Conservation (phyloP, 2,888 invertebrate genomes). For the Drosophila fulvimacula region DNA sequence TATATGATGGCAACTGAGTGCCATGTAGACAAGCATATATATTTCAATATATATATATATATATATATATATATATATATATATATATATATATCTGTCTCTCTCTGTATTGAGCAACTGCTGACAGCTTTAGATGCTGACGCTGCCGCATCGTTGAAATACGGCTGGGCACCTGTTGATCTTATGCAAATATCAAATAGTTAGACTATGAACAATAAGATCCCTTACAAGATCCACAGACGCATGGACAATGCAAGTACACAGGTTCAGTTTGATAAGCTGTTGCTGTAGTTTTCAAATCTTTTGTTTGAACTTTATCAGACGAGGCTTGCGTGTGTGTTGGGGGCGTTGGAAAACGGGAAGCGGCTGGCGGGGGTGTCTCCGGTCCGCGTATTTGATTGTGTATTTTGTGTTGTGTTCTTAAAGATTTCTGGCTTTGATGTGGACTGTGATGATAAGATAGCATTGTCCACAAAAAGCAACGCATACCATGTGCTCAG, state of each 20-base stretch:
- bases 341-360: slow-evolving; percentile 4
- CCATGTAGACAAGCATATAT: background rate
- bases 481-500: background rate
- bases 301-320: slow-evolving; percentile 69
- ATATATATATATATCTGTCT: background rate
- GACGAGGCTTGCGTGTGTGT: slow-evolving; percentile 38
- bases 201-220: slow-evolving; percentile 56
- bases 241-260: slow-evolving; percentile 33
- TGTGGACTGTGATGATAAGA: slow-evolving; percentile 55
- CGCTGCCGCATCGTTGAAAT: slow-evolving; percentile 44
- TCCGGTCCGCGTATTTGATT: slow-evolving; percentile 20
- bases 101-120: slow-evolving; percentile 38
- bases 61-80: background rate
- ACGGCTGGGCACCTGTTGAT: slow-evolving; percentile 67
- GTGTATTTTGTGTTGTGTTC: slow-evolving; percentile 37
- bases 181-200: slow-evolving; percentile 70
- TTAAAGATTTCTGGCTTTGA: slow-evolving; percentile 56
- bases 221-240: slow-evolving; percentile 52
- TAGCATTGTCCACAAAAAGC: slow-evolving; percentile 40
- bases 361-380: slow-evolving; percentile 18
- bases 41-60: background rate
- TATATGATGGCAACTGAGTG: background rate
- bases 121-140: slow-evolving; percentile 44
- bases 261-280: slow-evolving; percentile 59
- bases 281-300: slow-evolving; percentile 27